Percentiles rank a stretch among this genome's conserved stretches.
These are phyloP conservation scores for Eupelmus urozonus DNA, from an alignment of 2,888 invertebrate species.

Conservation along the genomic window DNA sequence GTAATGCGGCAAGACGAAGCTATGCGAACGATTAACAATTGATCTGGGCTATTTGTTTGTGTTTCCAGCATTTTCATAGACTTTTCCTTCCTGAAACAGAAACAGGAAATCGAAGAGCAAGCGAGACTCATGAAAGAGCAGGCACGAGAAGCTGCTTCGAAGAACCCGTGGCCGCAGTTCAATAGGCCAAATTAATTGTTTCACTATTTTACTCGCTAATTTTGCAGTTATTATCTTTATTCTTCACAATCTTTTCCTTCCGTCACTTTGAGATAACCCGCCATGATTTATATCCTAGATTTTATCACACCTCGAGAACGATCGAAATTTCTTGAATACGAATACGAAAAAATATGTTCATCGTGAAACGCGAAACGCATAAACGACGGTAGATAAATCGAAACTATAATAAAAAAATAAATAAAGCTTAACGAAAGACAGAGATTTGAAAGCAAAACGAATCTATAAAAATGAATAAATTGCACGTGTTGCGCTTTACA, in stretches of 20 bases:
- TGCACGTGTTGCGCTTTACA: slow-evolving; percentile 32
- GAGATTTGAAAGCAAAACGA: neutral
- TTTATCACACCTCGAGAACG: slow-evolving; percentile 6
- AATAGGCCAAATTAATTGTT: slow-evolving; percentile 70
- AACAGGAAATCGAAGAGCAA: slow-evolving; percentile 82
- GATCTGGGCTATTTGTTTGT: slow-evolving; percentile 61
- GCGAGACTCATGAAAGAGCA: slow-evolving; percentile 79
- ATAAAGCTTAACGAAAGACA: slow-evolving; percentile 1
- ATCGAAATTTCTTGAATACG: slow-evolving; percentile 22
- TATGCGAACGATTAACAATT: slow-evolving; percentile 29
- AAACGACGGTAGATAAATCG: slow-evolving; percentile 38
- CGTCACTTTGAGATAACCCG: neutral
- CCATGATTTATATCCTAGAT: neutral
- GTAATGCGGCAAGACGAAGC: slow-evolving; percentile 31
- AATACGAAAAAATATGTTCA: slow-evolving; percentile 6
- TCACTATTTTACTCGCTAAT: neutral
- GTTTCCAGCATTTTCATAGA: slow-evolving; percentile 87
- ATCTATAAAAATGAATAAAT: neutral
- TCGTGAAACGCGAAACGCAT: slow-evolving; percentile 16
- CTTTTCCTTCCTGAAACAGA: slow-evolving; percentile 89
- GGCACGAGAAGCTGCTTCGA: slow-evolving; percentile 73
- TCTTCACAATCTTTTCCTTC: slow-evolving; percentile 27
- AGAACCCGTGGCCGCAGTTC: slow-evolving; percentile 77
- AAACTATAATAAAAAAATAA: neutral
- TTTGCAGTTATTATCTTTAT: slow-evolving; percentile 6